These are phyloP conservation scores for Notospermus geniculatus DNA, from an alignment of 1,140 invertebrate genomes.

Conservation along the genomic window DNA sequence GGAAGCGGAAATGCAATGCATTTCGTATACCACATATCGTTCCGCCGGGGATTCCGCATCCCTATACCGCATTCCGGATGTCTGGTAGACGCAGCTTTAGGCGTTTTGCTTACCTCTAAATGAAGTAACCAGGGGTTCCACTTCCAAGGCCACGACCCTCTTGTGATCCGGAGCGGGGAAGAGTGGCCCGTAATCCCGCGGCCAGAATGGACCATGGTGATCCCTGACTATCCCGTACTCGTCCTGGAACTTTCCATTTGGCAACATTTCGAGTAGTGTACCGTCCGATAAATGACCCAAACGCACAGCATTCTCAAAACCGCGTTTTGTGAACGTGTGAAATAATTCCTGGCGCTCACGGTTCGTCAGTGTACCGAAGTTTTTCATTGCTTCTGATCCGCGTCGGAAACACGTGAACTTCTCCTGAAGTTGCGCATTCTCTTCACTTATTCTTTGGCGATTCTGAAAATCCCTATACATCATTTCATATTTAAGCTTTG, in stretches of 20 bases:
- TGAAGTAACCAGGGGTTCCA: slow-evolving; percentile 6
- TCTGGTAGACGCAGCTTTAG: no score
- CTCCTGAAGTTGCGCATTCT: neutral
- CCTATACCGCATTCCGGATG: no score
- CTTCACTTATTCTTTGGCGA: neutral
- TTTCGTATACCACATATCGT: no score
- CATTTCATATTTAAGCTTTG: neutral
- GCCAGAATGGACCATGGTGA: slow-evolving; percentile 52
- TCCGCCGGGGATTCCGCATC: no score
- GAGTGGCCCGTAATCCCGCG: slow-evolving; percentile 41
- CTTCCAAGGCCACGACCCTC: neutral
- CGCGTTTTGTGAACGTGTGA: slow-evolving; percentile 41
- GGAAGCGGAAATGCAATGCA: no score
- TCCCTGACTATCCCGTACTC: slow-evolving; percentile 46
- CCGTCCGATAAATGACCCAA: slow-evolving; percentile 42
- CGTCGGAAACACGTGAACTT: neutral
- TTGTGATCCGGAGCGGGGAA: slow-evolving; percentile 37
- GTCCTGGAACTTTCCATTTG: slow-evolving; percentile 43
- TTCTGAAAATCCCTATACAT: neutral
- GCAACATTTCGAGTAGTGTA: slow-evolving; percentile 27
- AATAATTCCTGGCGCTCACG: slow-evolving; percentile 14
- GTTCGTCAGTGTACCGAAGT: slow-evolving; percentile 17
- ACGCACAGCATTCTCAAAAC: slow-evolving; percentile 37
- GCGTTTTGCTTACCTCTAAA: neutral
- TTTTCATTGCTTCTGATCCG: neutral